Conservation (phyloP, 1,140 invertebrate genomes). For the Drosophila azteca region DNA sequence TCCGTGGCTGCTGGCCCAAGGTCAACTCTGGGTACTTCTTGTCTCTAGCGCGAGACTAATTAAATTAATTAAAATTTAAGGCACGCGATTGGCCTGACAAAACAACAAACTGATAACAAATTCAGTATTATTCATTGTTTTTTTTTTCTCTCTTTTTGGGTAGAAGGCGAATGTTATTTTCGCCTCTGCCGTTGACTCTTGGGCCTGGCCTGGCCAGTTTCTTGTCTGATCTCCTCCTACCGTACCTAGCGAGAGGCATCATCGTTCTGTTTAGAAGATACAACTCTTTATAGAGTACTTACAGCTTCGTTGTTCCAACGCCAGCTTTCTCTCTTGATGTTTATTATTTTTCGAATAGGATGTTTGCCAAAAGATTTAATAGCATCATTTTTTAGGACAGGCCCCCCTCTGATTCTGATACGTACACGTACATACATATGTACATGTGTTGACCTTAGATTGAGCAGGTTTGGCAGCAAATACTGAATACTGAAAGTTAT, state of each 20-base stretch:
- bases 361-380: constrained; percentile 8
- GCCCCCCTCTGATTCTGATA: constrained; percentile 19
- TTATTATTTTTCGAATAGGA: constrained; percentile 27
- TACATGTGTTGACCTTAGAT: constrained; percentile 27
- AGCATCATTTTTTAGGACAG: constrained; percentile 37
- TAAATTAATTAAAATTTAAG: constrained; percentile 74
- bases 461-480: constrained; percentile 4
- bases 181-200: constrained; percentile 45
- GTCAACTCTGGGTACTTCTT: constrained; percentile 38
- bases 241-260: constrained; percentile 9
- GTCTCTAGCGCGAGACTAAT: constrained; percentile 55
- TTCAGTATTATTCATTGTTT: constrained; percentile 30
- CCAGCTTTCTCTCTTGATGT: constrained; percentile 24
- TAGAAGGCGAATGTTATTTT: constrained; percentile 58
- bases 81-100: constrained; percentile 68
- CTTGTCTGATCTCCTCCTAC: constrained; percentile 64
- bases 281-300: background rate
- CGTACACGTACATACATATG: too few relatives aligned
- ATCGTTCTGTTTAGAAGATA: too few relatives aligned
- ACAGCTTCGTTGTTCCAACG: background rate
- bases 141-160: constrained; percentile 23
- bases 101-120: constrained; percentile 71
- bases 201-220: constrained; percentile 51
- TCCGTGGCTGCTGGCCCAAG: constrained; percentile 34
- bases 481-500: background rate